Conservation (phyloP, 1,140 invertebrate species). For the Lepidostoma basale region DNA sequence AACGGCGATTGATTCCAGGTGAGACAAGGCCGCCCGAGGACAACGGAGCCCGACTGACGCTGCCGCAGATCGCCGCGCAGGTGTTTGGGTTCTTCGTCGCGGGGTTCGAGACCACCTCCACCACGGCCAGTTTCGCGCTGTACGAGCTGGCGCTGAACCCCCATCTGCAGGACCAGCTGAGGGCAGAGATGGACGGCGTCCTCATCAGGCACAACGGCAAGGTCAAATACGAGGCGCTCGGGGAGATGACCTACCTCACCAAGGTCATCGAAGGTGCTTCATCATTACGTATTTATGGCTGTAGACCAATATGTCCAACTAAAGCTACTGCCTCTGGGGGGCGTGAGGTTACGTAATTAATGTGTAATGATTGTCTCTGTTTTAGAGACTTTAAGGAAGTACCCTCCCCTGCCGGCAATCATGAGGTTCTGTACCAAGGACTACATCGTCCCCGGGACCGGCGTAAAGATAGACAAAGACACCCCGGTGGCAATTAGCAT, state of each 20-base stretch:
- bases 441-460: conserved; percentile 56
- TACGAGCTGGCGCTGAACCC: conserved; percentile 60
- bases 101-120: conserved; percentile 67
- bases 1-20: no score
- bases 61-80: conserved; percentile 58
- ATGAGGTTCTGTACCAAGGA: conserved; percentile 44
- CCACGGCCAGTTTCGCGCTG: conserved; percentile 54
- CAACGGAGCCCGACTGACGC: no score
- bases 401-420: conserved; percentile 46
- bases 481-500: conserved; percentile 57
- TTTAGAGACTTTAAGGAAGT: conserved; percentile 48
- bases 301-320: not conserved
- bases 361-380: not conserved
- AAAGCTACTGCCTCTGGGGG: not conserved
- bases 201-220: conserved; percentile 48
- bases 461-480: conserved; percentile 57
- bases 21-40: no score
- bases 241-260: conserved; percentile 59
- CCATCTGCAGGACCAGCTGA: conserved; percentile 60
- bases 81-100: conserved; percentile 57
- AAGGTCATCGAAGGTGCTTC: conserved; percentile 53
- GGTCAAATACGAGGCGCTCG: conserved; percentile 55
- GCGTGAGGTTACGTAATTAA: not conserved
- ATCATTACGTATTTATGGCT: not conserved
- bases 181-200: conserved; percentile 61